These are phyloP conservation scores for Vombatus ursinus DNA, from an alignment of 2,113 vertebrate genomes.

Conservation along the genomic window DNA sequence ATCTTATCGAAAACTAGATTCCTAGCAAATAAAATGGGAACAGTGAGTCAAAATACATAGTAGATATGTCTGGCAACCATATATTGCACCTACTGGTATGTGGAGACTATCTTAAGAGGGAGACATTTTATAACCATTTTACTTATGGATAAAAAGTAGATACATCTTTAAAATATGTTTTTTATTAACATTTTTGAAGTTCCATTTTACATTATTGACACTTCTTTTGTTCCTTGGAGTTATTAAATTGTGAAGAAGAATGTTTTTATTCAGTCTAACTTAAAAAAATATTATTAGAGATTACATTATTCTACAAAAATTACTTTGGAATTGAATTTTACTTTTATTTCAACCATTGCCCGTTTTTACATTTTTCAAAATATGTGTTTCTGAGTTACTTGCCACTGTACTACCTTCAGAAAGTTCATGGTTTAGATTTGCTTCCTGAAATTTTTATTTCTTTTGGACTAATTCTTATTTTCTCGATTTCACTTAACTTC, in stretches of 20 bases:
- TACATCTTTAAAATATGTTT: conserved; percentile 12
- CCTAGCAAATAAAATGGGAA: conserved; percentile 24
- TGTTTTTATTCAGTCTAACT: background rate
- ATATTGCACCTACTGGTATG: background rate
- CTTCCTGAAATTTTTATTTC: background rate
- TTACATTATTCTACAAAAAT: background rate
- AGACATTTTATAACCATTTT: background rate
- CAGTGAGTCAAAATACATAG: background rate
- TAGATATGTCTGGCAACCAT: background rate
- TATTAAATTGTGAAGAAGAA: background rate
- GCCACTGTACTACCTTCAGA: conserved; percentile 22
- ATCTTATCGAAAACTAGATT: conserved; percentile 37
- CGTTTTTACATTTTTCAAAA: conserved; percentile 32
- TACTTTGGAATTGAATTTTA: conserved; percentile 37
- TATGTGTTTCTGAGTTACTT: conserved; percentile 23
- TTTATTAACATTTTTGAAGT: background rate
- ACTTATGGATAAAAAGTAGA: conserved; percentile 12
- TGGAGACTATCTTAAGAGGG: background rate
- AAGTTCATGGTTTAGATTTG: conserved; percentile 17
- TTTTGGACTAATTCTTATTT: conserved; percentile 12
- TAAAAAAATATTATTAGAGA: conserved; percentile 15
- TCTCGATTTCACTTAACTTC: conserved; percentile 52
- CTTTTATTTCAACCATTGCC: conserved; percentile 6
- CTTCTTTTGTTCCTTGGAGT: conserved; percentile 34
- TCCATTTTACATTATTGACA: background rate